Evolutionary conservation across 2,113 vertebrate species (phyloP).

Genomic region (Cygnus atratus): DNA sequence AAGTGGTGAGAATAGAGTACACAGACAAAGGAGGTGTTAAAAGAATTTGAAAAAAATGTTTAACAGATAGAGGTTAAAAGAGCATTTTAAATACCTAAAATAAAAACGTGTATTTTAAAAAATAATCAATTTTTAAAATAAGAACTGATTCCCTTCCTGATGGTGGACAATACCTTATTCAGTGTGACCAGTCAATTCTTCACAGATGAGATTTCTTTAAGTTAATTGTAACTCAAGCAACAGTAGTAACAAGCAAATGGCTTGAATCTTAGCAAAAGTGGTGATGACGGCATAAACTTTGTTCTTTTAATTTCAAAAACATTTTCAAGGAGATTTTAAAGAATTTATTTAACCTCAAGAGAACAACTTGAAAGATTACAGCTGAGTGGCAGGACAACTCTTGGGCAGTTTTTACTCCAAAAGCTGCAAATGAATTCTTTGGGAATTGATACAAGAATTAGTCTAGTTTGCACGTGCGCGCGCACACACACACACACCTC

Average conservation of each 20-base stretch:
- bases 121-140: not conserved
- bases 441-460: not conserved
- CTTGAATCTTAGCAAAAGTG: not conserved
- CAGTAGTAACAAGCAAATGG: not conserved
- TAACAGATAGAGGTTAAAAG: not conserved
- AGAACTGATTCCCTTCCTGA: not conserved
- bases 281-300: not conserved
- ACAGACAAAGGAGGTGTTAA: not conserved
- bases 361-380: not conserved
- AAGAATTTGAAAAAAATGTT: not conserved
- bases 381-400: not conserved
- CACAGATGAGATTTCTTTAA: not conserved
- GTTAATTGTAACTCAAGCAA: not conserved
- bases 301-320: not conserved
- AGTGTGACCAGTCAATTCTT: not conserved
- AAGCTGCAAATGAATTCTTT: not conserved
- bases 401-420: not conserved
- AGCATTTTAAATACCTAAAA: not conserved
- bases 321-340: not conserved
- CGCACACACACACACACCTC: not conserved
- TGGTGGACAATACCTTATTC: not conserved
- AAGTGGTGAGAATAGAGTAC: not conserved
- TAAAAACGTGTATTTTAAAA: not conserved
- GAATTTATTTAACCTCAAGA: not conserved
- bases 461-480: not conserved